Evolutionary conservation across 2,888 invertebrate species (phyloP).

Genomic region (Nephrotoma appendiculata): DNA sequence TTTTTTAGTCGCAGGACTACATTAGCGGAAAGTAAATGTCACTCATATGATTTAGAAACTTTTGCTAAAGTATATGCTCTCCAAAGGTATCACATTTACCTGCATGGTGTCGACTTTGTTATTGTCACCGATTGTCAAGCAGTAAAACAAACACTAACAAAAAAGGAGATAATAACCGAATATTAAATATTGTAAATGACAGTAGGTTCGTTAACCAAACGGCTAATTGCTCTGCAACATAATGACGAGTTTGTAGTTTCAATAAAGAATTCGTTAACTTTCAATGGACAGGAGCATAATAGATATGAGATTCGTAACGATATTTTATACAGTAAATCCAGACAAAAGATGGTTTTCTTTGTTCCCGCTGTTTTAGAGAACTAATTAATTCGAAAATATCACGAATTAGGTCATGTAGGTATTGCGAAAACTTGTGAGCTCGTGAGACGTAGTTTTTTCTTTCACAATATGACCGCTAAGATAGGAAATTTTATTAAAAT

Average conservation of each 20-base stretch:
- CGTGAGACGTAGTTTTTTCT: no score
- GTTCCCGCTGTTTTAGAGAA: neutral
- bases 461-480: neutral
- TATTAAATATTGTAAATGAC: neutral
- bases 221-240: neutral
- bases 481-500: neutral
- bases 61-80: neutral
- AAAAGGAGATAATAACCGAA: neutral
- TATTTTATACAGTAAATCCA: neutral
- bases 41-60: neutral
- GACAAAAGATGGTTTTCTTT: neutral
- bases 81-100: neutral
- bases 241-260: neutral
- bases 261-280: neutral
- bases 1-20: no score
- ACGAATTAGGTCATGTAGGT: neutral
- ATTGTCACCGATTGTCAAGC: conserved; percentile 2
- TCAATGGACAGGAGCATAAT: neutral
- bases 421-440: no score
- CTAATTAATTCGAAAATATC: neutral
- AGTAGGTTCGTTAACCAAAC: neutral
- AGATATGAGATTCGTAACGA: neutral
- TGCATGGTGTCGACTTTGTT: neutral
- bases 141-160: neutral
- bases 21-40: no score